These are phyloP conservation scores for Peromyscus leucopus DNA, from an alignment of 2,113 vertebrate species.

Conservation along the genomic window DNA sequence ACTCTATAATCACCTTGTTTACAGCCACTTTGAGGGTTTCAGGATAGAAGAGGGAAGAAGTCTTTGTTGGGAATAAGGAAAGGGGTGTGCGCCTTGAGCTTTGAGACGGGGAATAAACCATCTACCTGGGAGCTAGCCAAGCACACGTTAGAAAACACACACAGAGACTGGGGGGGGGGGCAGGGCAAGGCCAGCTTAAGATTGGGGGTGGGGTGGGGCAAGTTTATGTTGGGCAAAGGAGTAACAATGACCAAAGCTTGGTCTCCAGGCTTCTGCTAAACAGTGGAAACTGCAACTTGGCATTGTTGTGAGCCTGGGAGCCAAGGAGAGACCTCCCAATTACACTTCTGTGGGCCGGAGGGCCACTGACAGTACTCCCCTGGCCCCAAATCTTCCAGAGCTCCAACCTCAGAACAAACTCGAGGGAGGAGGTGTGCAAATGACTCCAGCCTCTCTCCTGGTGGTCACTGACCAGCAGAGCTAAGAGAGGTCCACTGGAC, in stretches of 20 bases:
- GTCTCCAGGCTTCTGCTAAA: slow-evolving; percentile 57
- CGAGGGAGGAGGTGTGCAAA: not conserved
- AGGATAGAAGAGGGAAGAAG: slow-evolving; percentile 64
- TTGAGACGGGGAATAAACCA: slow-evolving; percentile 45
- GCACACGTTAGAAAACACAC: slow-evolving; percentile 17
- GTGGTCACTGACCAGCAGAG: not conserved
- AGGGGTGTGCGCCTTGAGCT: slow-evolving; percentile 44
- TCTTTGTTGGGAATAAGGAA: slow-evolving; percentile 56
- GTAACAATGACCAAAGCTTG: slow-evolving; percentile 58
- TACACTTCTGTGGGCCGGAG: not conserved
- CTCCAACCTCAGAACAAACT: not conserved
- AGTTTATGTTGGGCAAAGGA: slow-evolving; percentile 56
- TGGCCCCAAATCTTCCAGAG: not conserved
- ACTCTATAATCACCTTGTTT: slow-evolving; percentile 71
- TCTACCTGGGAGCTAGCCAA: slow-evolving; percentile 51
- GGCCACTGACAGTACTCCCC: not conserved
- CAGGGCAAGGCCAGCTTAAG: not conserved
- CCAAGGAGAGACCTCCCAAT: not conserved
- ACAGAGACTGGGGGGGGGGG: too few relatives aligned
- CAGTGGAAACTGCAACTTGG: slow-evolving; percentile 28
- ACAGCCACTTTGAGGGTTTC: slow-evolving; percentile 58
- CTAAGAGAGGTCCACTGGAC: not conserved
- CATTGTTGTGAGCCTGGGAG: not conserved
- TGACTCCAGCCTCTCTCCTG: not conserved
- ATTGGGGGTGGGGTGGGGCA: slow-evolving; percentile 49